phyloP scores from a whole-genome alignment of 2,113 vertebrate species.

The Glaucidium brasilianum region DNA sequence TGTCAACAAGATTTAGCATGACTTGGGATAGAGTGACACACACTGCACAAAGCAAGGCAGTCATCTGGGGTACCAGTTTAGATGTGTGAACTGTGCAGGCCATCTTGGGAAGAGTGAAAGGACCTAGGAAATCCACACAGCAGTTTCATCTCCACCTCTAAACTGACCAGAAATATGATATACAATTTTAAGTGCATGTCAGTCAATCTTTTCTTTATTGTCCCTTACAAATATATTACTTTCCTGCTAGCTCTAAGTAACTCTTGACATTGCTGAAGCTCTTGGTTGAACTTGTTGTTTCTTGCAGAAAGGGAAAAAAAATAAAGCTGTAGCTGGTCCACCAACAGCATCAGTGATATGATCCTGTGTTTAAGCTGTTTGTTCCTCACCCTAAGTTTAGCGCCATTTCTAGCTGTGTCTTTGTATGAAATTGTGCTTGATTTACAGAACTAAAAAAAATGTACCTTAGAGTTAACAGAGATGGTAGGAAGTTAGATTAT shows the following conservation, averaged over 20 bases:
- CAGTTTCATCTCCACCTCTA: neutral
- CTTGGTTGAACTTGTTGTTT: neutral
- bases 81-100: neutral
- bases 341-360: neutral
- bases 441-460: neutral
- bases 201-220: neutral
- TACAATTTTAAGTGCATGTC: neutral
- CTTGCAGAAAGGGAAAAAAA: neutral
- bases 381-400: neutral
- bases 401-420: neutral
- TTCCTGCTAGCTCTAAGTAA: neutral
- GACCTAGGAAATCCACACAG: neutral
- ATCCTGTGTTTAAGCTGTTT: neutral
- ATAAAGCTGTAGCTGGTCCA: neutral
- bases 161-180: neutral
- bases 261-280: neutral
- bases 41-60: neutral
- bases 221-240: neutral
- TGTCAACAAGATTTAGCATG: neutral
- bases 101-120: neutral
- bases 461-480: neutral
- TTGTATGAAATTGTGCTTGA: neutral
- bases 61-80: neutral
- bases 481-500: neutral
- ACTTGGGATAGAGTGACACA: neutral